A percentile compares a stretch with the other conserved stretches of the same genome.
Conservation (phyloP, 2,797 vertebrate species). For the Lepilemur septentrionalis region DNA sequence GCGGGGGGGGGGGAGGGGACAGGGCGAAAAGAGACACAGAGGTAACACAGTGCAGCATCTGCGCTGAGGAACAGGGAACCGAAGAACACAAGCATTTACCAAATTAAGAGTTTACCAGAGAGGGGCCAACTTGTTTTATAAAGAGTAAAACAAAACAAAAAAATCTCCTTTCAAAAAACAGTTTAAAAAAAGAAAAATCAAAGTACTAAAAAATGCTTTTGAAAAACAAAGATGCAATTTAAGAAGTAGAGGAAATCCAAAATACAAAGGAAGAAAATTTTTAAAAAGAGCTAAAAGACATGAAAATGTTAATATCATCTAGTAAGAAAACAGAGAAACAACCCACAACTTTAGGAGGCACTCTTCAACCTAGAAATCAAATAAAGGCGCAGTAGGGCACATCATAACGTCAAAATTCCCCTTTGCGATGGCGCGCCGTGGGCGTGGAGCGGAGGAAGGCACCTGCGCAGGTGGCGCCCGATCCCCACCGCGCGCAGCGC, state of each 20-base stretch:
- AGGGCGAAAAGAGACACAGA: neutral
- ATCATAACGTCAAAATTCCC: neutral
- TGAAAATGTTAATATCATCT: neutral
- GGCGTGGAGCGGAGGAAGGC: too few species aligned
- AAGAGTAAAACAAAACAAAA: neutral
- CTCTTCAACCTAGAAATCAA: neutral
- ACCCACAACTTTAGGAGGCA: neutral
- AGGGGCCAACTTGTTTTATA: neutral
- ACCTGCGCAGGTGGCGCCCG: too few species aligned
- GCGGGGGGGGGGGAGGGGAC: too few species aligned
- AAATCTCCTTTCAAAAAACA: neutral
- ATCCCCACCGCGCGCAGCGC: too few species aligned
- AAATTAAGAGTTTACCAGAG: neutral
- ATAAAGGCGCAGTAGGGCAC: neutral
- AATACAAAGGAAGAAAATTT: neutral
- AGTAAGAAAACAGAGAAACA: neutral
- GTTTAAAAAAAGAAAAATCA: neutral
- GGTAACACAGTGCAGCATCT: too few species aligned
- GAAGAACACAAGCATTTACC: neutral
- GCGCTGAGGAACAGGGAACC: neutral
- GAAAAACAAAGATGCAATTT: neutral
- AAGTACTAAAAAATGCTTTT: neutral
- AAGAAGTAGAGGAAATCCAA: neutral
- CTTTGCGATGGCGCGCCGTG: too few species aligned
- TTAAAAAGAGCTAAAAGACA: neutral